A percentile compares a stretch with the other conserved stretches of the same genome.
Conservation (phyloP, 64 coral and sea anemone genomes). For the Orbicella faveolata region DNA sequence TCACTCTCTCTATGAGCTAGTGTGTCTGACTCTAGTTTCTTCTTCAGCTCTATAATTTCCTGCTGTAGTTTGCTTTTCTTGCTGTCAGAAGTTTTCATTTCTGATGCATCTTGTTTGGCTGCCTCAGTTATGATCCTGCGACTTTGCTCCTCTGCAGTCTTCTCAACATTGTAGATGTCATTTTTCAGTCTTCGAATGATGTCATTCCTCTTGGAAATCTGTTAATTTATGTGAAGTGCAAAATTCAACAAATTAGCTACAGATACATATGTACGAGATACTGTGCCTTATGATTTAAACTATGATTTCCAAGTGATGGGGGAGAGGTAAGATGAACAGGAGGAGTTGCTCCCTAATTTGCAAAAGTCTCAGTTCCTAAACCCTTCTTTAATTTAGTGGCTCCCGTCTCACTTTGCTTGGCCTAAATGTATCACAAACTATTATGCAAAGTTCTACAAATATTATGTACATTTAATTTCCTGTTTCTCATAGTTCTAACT, state of each 20-base stretch:
- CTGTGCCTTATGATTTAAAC: too few species aligned
- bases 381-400: too few species aligned
- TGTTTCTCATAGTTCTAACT: too few species aligned
- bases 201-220: slow-evolving; percentile 99
- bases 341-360: too few species aligned
- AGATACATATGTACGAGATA: too few species aligned
- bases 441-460: too few species aligned
- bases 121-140: slow-evolving; percentile 78
- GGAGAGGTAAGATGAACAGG: too few species aligned
- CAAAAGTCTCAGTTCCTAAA: too few species aligned
- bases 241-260: neutral
- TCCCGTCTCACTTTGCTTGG: too few species aligned
- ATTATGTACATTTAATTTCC: too few species aligned
- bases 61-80: slow-evolving; percentile 83
- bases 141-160: slow-evolving; percentile 78
- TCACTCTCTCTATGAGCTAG: slow-evolving; percentile 83
- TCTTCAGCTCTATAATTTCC: slow-evolving; percentile 91
- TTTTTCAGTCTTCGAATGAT: slow-evolving; percentile 85
- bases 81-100: slow-evolving; percentile 90
- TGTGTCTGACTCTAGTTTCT: slow-evolving; percentile 73
- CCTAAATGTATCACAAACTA: too few species aligned
- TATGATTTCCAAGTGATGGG: too few species aligned
- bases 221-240: neutral
- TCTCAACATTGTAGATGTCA: slow-evolving; percentile 87
- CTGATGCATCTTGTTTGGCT: slow-evolving; percentile 76